Conservation (phyloP, 2,113 vertebrate species). For the Mormoops blainvillei region DNA sequence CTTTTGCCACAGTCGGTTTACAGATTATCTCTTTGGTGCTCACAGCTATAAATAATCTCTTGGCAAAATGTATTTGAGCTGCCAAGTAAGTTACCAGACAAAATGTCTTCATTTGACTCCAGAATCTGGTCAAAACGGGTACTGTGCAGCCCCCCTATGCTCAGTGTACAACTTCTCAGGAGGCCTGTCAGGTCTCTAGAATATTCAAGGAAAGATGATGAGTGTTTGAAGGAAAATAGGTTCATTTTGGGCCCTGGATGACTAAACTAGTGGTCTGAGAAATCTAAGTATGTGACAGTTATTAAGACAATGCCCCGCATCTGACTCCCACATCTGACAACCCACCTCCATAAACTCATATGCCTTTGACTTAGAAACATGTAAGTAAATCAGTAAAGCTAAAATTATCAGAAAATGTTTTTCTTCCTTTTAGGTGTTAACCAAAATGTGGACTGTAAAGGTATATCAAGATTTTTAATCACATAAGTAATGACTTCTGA, state of each 20-base stretch:
- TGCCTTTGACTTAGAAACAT: background rate
- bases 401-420: background rate
- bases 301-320: conserved; percentile 16
- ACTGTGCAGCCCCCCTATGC: background rate
- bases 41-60: conserved; percentile 47
- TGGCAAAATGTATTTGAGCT: conserved; percentile 39
- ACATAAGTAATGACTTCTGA: background rate
- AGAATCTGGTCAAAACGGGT: background rate
- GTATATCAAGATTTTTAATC: background rate
- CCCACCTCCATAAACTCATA: background rate
- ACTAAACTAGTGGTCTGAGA: conserved; percentile 32
- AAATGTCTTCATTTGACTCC: conserved; percentile 46
- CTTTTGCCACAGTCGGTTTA: conserved; percentile 9
- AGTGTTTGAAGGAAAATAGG: conserved; percentile 40
- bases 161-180: background rate
- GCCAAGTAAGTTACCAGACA: conserved; percentile 33
- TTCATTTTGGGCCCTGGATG: conserved; percentile 27
- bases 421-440: background rate
- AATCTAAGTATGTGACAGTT: background rate
- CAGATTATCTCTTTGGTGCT: conserved; percentile 8
- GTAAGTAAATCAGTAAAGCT: background rate
- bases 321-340: background rate
- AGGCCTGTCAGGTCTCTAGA: conserved; percentile 19
- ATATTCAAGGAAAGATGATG: conserved; percentile 31
- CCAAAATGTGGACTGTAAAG: background rate